Conservation (phyloP, 2,888 invertebrate species). For the Campaea margaritaria region DNA sequence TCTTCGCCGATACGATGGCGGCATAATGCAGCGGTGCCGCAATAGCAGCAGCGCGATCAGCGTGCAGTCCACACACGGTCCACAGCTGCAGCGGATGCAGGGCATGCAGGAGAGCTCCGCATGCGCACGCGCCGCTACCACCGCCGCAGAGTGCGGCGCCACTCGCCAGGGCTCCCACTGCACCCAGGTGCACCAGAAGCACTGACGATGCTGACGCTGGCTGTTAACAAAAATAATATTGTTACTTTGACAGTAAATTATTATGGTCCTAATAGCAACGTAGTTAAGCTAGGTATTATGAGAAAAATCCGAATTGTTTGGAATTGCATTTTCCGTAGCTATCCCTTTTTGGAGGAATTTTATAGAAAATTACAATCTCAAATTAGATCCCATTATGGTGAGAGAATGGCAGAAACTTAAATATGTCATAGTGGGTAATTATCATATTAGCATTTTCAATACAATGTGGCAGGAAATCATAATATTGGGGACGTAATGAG, state of each 20-base stretch:
- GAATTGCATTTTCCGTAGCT: not conserved
- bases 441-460: too few relatives aligned
- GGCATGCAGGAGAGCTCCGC: constrained; percentile 88
- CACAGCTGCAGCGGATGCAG: constrained; percentile 91
- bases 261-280: not conserved
- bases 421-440: too few relatives aligned
- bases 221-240: constrained; percentile 59
- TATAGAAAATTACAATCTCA: too few relatives aligned
- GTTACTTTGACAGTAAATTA: not conserved
- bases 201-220: constrained; percentile 89
- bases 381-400: too few relatives aligned
- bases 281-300: too few relatives aligned
- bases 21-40: constrained; percentile 92
- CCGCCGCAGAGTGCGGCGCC: constrained; percentile 89
- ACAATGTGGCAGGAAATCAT: too few relatives aligned
- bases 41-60: constrained; percentile 92
- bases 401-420: too few relatives aligned
- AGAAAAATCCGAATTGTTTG: not conserved
- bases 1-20: constrained; percentile 89
- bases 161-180: constrained; percentile 88
- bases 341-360: too few relatives aligned
- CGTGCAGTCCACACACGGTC: constrained; percentile 92
- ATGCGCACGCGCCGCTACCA: constrained; percentile 87
- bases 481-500: too few relatives aligned
- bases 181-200: constrained; percentile 89